Evolutionary conservation across 2,888 invertebrate species (phyloP).

Genomic region (Pimpla rufipes): DNA sequence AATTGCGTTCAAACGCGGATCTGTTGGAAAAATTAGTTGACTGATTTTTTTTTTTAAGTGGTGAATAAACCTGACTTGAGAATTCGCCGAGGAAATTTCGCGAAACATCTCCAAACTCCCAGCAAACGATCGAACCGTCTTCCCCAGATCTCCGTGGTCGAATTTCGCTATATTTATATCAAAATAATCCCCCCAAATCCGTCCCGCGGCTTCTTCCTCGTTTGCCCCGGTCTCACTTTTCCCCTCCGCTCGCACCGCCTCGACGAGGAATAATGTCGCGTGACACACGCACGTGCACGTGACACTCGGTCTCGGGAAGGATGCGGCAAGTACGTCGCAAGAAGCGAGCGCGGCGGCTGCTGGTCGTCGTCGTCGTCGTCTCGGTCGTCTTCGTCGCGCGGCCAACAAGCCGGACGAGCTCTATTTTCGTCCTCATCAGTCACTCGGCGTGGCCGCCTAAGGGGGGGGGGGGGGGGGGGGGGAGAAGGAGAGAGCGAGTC

Average conservation of each 20-base stretch:
- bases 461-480: constrained; percentile 26
- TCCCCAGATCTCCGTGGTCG: background rate
- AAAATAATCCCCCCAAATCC: constrained; percentile 39
- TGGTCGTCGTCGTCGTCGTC: constrained; percentile 54
- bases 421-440: constrained; percentile 84
- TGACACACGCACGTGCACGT: constrained; percentile 71
- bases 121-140: constrained; percentile 24
- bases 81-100: background rate
- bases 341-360: constrained; percentile 42
- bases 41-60: too few species aligned
- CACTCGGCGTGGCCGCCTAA: constrained; percentile 73
- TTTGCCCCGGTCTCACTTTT: constrained; percentile 6
- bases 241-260: background rate
- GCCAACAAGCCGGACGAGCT: constrained; percentile 61
- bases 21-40: too few species aligned
- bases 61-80: too few species aligned
- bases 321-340: constrained; percentile 50
- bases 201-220: constrained; percentile 10
- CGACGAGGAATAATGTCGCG: constrained; percentile 68
- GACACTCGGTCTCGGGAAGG: constrained; percentile 48
- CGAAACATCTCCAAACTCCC: background rate
- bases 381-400: constrained; percentile 38
- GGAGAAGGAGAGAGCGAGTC: constrained; percentile 46
- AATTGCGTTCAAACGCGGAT: too few species aligned
- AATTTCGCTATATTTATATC: constrained; percentile 8